A percentile compares a stretch with the other conserved stretches of the same genome.
phyloP scores from a whole-genome alignment of 2,797 vertebrate species.

The Neoniphon sammara region DNA sequence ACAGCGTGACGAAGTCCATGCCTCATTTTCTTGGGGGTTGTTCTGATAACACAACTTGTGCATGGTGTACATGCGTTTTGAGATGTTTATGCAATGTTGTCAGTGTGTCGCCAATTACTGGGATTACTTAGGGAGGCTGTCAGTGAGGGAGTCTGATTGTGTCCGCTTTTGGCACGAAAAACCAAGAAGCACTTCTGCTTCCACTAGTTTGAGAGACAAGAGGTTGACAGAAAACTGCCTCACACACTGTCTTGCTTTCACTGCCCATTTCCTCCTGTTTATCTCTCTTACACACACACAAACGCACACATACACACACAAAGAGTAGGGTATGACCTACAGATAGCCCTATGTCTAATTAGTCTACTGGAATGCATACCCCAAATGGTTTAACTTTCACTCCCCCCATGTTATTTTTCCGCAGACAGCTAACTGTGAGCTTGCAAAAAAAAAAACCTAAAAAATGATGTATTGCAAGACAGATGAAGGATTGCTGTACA shows the following conservation, averaged over 20 bases:
- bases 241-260: neutral
- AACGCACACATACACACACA: neutral
- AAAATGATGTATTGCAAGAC: no score
- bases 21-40: no score
- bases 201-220: constrained; percentile 1
- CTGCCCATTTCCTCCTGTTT: neutral
- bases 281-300: neutral
- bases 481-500: no score
- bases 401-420: neutral
- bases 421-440: neutral
- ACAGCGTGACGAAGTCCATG: no score
- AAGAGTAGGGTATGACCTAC: neutral
- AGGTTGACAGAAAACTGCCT: neutral
- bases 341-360: neutral
- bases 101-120: neutral
- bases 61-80: no score
- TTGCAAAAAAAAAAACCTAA: no score
- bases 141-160: constrained; percentile 9
- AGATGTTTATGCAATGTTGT: neutral
- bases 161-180: neutral
- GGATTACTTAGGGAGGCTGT: neutral
- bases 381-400: neutral
- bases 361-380: neutral
- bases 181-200: neutral
- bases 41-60: neutral